Conservation (phyloP, 2,797 vertebrate genomes). For the Urosaurus nigricauda region DNA sequence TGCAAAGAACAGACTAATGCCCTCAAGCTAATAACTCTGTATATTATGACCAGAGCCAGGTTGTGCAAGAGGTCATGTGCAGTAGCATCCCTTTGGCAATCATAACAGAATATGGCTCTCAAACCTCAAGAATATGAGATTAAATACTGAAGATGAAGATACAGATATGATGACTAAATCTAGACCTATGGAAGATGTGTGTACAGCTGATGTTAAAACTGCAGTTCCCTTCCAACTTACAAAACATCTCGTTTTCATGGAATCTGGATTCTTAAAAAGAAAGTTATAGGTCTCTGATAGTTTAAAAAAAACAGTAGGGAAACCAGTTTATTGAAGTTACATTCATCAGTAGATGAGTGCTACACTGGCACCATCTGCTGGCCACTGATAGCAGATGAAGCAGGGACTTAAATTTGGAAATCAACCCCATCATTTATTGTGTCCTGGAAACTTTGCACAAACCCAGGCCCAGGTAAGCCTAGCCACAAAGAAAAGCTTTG, state of each 20-base stretch:
- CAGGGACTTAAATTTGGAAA: not conserved
- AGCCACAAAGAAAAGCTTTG: not conserved
- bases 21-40: not conserved
- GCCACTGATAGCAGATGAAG: not conserved
- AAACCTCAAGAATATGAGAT: not conserved
- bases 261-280: not conserved
- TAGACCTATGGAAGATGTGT: not conserved
- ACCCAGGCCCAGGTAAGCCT: too few relatives aligned
- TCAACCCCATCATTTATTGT: too few relatives aligned
- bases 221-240: not conserved
- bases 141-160: not conserved
- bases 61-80: too few relatives aligned
- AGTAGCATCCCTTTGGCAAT: too few relatives aligned
- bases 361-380: not conserved
- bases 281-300: not conserved
- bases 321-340: not conserved
- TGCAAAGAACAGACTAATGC: not conserved
- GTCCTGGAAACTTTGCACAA: too few relatives aligned
- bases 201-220: not conserved
- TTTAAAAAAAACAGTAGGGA: too few relatives aligned
- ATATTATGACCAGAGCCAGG: not conserved
- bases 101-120: too few relatives aligned
- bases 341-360: not conserved
- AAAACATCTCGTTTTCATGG: not conserved
- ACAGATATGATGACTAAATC: not conserved